Base-by-base conservation (phyloP, 2,888 invertebrate genomes). In the Agapetus fuscipes region DNA sequence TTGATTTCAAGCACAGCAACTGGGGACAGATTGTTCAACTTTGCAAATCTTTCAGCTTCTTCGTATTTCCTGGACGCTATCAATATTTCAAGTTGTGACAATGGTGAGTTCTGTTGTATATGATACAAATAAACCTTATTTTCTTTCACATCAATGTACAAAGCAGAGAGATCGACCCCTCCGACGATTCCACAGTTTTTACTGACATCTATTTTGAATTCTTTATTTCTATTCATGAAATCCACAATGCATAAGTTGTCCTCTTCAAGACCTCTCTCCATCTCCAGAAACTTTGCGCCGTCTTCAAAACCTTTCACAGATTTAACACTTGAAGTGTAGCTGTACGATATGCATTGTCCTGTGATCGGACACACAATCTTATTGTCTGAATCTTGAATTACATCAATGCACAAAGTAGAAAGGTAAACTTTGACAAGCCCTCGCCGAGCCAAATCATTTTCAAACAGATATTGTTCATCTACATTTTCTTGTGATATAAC, bases 21-120 rank as follows among this genome's bases (percentile, higher is more conserved):
- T n/a, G 42, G 48, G 5, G 48, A 48, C 6, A 48, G 27, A 20
- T 40, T 38, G 20, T 48, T 41, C 6, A 37, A 13, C 26, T 45
- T 45, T 15, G 48, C 48, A 34, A 48, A 48, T 11, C 36, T 27
- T 43, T 48, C 48, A 12, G 48, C 48, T 1, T 31, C 45, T 43
- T 48, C 45, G 17, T 48, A 48, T 27, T 48, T 45, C 12, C 42
- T 37, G 1, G 42, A 20, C 12, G 40, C 24, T 24, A 48, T 48
- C 3, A 48, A 30, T 24, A 45, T 48, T 37, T 48, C 48, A 9
- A 48, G 31, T 28, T 48, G 48, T 2, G 48, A 48, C 16, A 48
- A 11, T 3, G 48, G 48, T 5, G 48, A 48, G 26, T 45, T 48
- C 35, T 48, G 44, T 38, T 42, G 34, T 14, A 48, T 40, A 28